Evolutionary conservation across 1,140 invertebrate genomes (phyloP).

Genomic region (Apolygus lucorum): DNA sequence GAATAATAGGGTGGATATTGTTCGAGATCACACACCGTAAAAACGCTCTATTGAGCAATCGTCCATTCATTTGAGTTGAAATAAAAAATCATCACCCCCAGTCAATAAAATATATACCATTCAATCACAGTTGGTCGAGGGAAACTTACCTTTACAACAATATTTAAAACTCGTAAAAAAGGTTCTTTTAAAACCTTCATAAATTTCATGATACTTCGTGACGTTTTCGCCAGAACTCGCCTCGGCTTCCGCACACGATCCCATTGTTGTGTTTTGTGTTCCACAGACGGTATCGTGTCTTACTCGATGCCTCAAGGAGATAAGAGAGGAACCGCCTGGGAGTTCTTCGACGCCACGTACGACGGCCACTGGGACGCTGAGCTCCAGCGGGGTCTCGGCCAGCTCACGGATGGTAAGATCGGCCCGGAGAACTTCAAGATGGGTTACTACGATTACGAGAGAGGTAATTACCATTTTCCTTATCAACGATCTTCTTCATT

Average conservation of each 20-base stretch:
- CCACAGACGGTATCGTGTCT: conserved; percentile 63
- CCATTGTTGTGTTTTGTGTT: conserved; percentile 29
- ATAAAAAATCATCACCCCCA: too few species aligned
- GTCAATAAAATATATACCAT: too few species aligned
- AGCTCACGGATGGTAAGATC: conserved; percentile 57
- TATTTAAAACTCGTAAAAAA: too few species aligned
- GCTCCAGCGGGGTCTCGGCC: conserved; percentile 55
- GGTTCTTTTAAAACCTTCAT: too few species aligned
- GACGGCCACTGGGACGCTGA: conserved; percentile 62
- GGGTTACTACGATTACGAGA: conserved; percentile 44
- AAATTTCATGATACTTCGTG: conserved; percentile 10
- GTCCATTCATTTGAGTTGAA: too few species aligned
- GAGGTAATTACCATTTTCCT: conserved; percentile 37
- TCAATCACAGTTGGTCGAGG: too few species aligned
- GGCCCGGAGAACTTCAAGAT: conserved; percentile 61
- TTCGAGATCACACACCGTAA: too few species aligned
- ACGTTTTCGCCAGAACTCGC: background rate
- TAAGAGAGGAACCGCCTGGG: conserved; percentile 54
- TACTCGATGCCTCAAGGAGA: conserved; percentile 78
- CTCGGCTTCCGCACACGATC: background rate
- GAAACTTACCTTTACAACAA: too few species aligned
- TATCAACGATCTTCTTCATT: background rate
- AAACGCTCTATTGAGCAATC: too few species aligned
- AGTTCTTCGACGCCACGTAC: conserved; percentile 70
- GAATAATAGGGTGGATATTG: too few species aligned